Base-by-base conservation (phyloP, 2,797 vertebrate species). In the Myiothlypis coronata region DNA sequence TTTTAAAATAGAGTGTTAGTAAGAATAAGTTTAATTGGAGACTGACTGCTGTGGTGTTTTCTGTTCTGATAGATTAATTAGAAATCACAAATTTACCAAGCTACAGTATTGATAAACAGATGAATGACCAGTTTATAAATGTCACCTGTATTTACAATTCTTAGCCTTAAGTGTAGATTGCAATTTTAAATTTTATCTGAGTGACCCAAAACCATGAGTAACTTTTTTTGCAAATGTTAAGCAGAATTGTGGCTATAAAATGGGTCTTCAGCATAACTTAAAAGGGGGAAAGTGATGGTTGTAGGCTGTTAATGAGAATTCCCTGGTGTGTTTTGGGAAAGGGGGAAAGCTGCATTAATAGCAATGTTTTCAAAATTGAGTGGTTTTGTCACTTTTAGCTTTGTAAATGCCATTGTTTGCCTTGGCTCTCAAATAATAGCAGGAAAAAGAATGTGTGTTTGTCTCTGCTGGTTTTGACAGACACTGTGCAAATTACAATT, bases 111-210 rank as follows among this genome's bases (percentile, higher is more conserved):
- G 69, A 28, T 43, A n/a, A 53, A 55, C 35, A 28, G 18, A 11
- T 57, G 7, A 88, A 11, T 46, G 12, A 27, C 10, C 1, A 1
- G 3, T 56, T 87, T 79, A 52, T 63, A 53, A 69, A 64, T n/a
- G 34, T 19, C 11, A 12, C 6, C 44, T 0, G 0, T 52, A 27
- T 39, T 74, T 64, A 18, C 5, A 30, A 4, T 28, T 81, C 4
- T 5, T 44, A 43, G 4, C 19, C 39, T 72, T 44, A 59, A 50
- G 17, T 1, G 0, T 18, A 16, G 12, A 7, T 35, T 78, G 7
- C 4, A 28, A 6, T 69, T 75, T 84, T 24, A 56, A n/a, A 10
- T 63, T 64, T 53, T 63, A 14, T 44, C 16, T 84, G 34, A 2
- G 6, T 80, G 20, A 32, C 19, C 10, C 35, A 77, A 87, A 85